phyloP scores from a whole-genome alignment of 2,113 vertebrate genomes.

The Charina bottae region DNA sequence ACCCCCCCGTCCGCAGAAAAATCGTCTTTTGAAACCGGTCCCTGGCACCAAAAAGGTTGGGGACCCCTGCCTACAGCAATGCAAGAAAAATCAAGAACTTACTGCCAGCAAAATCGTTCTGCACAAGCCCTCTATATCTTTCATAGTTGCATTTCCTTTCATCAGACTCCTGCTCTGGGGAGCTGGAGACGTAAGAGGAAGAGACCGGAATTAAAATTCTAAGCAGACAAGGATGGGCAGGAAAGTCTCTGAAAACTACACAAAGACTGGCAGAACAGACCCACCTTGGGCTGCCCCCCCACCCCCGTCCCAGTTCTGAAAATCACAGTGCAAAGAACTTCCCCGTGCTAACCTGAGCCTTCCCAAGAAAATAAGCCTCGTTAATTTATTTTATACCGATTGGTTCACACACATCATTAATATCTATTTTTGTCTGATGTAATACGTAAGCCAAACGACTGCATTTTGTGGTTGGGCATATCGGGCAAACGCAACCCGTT shows the following conservation, averaged over 20 bases:
- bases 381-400: neutral
- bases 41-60: too few relatives aligned
- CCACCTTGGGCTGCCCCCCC: neutral
- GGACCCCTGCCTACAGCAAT: too few relatives aligned
- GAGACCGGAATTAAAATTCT: accelerated
- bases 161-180: slow-evolving; percentile 88
- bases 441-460: neutral
- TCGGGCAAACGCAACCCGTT: neutral
- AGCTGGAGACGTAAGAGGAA: slow-evolving; percentile 43
- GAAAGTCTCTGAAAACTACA: neutral
- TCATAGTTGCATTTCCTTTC: slow-evolving; percentile 97
- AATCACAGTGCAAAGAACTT: too few relatives aligned
- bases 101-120: slow-evolving; percentile 98
- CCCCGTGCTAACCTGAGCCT: neutral
- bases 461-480: neutral
- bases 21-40: too few relatives aligned
- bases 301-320: neutral
- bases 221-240: accelerated
- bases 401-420: neutral
- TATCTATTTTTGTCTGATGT: neutral
- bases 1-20: too few relatives aligned
- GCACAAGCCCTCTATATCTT: slow-evolving; percentile 93
- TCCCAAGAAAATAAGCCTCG: neutral
- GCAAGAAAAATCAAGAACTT: slow-evolving; percentile 60
- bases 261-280: neutral